Base-by-base conservation (phyloP, 2,797 vertebrate genomes). In the Epinephelus awoara region DNA sequence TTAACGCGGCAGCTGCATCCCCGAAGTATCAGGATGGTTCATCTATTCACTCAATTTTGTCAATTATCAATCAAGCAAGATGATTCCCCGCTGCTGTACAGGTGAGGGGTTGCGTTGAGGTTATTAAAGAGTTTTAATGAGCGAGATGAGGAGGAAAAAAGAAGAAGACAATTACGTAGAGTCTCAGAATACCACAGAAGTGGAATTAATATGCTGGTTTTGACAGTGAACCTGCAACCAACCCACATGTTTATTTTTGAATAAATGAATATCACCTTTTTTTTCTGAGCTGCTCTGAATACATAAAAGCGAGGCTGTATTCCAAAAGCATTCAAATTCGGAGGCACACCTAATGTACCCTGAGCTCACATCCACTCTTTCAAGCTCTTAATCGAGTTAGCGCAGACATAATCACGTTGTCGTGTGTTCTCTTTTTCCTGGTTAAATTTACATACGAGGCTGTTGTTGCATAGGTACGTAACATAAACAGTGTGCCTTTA, bases 371-470 rank as follows among this genome's bases (percentile, higher is more conserved):
- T 88, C 71, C 71, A 76, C 80, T 78, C 86, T 88, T 90, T 88
- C 83, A 75, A 87, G 82, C 49, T 75, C 71, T 38, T 92, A 92
- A 94, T 91, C 75, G 59, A 91, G 87, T 92, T 91, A 89, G 85
- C 67, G 8, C 55, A 79, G 69, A 79, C 77, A 57, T 91, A 92
- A 93, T 92, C 90, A 72, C 1, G 70, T 92, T 91, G 91, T 71
- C 34, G 19, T 57, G 68, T 49, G 40, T 72, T 83, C 70, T 54
- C 29, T 57, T 84, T 85, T 69, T 71, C 56, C 67, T 27, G 51
- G 50, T 85, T 34, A 52, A 67, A 83, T 91, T 82, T 85, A 90
- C 81, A 80, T 79, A 80, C 29, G 0, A 55, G 71, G 70, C 57
- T 73, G 80, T 47, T 88, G 80, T 76, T 83, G 83, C 54, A 75